These are phyloP conservation scores for Lucilia cuprina DNA, from an alignment of 1,140 invertebrate species.

Conservation along the genomic window DNA sequence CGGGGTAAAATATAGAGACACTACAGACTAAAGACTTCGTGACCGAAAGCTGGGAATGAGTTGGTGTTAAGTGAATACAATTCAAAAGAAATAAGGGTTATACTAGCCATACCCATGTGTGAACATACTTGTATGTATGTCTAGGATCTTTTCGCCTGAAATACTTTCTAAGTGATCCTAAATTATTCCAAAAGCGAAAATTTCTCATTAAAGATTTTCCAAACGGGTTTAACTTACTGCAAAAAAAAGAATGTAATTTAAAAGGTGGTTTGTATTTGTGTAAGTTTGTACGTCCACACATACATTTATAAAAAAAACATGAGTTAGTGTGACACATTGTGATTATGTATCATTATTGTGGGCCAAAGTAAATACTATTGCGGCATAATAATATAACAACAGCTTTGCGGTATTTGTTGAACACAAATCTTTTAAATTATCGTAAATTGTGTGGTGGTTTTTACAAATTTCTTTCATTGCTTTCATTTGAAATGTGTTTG, in stretches of 20 bases:
- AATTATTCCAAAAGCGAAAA: no score
- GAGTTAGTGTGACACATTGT: conserved; percentile 19
- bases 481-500: background rate
- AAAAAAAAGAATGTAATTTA: background rate
- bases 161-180: no score
- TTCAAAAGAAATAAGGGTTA: no score
- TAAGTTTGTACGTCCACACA: no score
- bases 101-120: no score
- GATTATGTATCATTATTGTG: conserved; percentile 32
- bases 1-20: no score
- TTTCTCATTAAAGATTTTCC: background rate
- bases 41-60: no score
- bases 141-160: no score
- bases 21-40: no score
- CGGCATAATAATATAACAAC: conserved; percentile 34
- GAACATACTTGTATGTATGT: no score
- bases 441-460: conserved; percentile 28
- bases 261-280: background rate
- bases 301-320: background rate
- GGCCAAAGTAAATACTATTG: conserved; percentile 30
- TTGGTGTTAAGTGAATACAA: no score
- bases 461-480: background rate
- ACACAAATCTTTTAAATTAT: conserved; percentile 34
- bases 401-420: conserved; percentile 33
- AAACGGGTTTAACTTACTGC: background rate